Base-by-base conservation (phyloP, 2,797 vertebrate species). In the Pseudomugil gertrudae region DNA sequence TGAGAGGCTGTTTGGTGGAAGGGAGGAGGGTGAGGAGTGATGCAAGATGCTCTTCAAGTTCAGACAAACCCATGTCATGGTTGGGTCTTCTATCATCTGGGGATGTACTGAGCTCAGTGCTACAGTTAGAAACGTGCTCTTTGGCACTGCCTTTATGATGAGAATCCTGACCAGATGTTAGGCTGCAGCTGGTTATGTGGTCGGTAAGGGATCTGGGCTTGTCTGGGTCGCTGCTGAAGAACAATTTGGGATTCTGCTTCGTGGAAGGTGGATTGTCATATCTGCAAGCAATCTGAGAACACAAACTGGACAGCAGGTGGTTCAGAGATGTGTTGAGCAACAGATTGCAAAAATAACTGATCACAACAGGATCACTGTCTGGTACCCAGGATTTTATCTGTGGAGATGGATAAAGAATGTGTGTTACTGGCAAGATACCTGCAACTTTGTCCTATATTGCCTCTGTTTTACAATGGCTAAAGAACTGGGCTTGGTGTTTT, bases 381-480 rank as follows among this genome's bases (percentile, higher is more conserved):
- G 84, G 74, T 8, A 94, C 84, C 94, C 95, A 95, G 2, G 62
- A 75, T 27, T 81, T 80, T 1, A 93, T 88, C 95, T 95, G 85
- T 60, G 70, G 79, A 79, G 43, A 55, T 21, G 80, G 45, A 54
- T 17, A 59, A 19, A 61, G 40, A 26, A 43, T 10, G 2, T 17
- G 23, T n/a, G 48, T 4, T 26, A 59, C 29, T 1, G 43, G 43
- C 11, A 54, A 43, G 40, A 15, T 13, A 27, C 11, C 10, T 5
- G 1, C 5, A 21, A 21, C 32, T 35, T 21, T 56, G 9, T 53
- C 19, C 35, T 14, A 19, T 17, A 17, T 40, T 40, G 5, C 17
- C 17, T 5, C 5, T 40, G 38, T 40, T 15, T 19, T 17, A 40
- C 4, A 40, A 14, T 19, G 5, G 15, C 5, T 40, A 40, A 17